A percentile compares a stretch with the other conserved stretches of the same genome.
These are phyloP conservation scores for Rhea americana DNA, from an alignment of 2,113 vertebrate genomes.

Conservation along the genomic window DNA sequence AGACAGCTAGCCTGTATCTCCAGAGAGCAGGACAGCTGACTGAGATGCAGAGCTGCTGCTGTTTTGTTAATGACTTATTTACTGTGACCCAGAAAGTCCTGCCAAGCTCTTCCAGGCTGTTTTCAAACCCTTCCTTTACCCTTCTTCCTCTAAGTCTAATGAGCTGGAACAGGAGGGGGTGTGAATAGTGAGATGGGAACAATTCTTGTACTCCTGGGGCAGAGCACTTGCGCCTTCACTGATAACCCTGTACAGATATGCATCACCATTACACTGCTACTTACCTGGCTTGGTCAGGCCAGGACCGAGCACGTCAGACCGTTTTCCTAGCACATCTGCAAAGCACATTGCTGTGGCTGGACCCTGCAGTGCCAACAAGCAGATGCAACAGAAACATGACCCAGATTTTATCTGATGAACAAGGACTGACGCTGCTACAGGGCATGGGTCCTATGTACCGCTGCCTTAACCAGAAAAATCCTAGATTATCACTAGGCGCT, in stretches of 20 bases:
- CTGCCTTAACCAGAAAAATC: background rate
- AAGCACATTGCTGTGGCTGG: too few species aligned
- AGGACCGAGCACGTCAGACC: too few species aligned
- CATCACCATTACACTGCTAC: too few species aligned
- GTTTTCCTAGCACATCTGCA: too few species aligned
- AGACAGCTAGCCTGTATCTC: background rate
- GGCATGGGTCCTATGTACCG: background rate
- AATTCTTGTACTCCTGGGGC: background rate
- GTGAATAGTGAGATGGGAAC: background rate
- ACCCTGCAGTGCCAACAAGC: background rate
- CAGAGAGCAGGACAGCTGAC: background rate
- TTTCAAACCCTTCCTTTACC: background rate
- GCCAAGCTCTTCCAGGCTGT: background rate
- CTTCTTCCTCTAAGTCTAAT: background rate
- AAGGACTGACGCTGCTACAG: background rate
- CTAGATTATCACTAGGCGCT: background rate
- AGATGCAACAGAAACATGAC: fast-evolving
- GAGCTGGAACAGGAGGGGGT: background rate
- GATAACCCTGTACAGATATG: too few species aligned
- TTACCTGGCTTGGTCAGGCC: too few species aligned
- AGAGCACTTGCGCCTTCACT: too few species aligned
- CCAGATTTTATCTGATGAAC: background rate
- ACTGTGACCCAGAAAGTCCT: background rate
- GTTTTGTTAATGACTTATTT: background rate
- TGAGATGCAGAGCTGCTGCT: background rate